Evolutionary conservation across 2,797 vertebrate species (phyloP).

Genomic region (Bovichtus diacanthus): DNA sequence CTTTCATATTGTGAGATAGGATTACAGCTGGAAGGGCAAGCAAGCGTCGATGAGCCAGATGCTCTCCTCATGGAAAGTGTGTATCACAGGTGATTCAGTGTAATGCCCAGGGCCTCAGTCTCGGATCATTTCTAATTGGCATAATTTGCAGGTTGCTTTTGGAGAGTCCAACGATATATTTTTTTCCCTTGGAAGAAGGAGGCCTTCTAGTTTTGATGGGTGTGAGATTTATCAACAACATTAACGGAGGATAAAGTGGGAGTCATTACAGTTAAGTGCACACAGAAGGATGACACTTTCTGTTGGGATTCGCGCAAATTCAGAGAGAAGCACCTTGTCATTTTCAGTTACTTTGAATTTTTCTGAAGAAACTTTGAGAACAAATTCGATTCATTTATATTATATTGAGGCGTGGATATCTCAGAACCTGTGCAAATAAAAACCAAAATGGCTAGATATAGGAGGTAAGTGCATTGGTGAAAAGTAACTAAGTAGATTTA

Average conservation of each 20-base stretch:
- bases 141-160: slow-evolving; percentile 10
- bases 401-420: not conserved
- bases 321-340: not conserved
- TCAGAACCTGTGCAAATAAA: not conserved
- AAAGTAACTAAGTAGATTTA: not conserved
- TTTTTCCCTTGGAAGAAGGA: not conserved
- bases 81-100: slow-evolving; percentile 10
- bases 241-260: not conserved
- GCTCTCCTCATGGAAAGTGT: slow-evolving; percentile 18
- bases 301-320: not conserved
- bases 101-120: not conserved
- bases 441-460: not conserved
- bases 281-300: not conserved
- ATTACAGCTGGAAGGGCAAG: not conserved
- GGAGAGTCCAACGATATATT: not conserved
- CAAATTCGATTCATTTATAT: not conserved
- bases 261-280: not conserved
- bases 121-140: not conserved
- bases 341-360: not conserved
- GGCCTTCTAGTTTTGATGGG: not conserved
- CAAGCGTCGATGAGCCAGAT: slow-evolving; percentile 13
- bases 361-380: not conserved
- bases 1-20: not conserved
- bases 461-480: not conserved
- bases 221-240: not conserved